Evolutionary conservation across 1,140 invertebrate species (phyloP).

Genomic region (Chrysoperla carnea): DNA sequence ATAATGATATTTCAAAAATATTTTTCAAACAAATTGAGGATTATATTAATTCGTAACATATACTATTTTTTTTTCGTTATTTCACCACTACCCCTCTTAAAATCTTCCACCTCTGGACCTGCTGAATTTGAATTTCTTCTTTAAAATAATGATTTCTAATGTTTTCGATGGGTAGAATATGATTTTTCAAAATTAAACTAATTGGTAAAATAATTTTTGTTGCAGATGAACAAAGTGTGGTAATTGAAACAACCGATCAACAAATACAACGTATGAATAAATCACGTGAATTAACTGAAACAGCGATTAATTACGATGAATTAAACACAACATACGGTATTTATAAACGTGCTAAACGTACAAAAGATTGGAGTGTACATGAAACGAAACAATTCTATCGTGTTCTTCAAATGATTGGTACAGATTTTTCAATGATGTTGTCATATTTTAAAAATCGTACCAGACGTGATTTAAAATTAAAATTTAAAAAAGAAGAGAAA

Average conservation of each 20-base stretch:
- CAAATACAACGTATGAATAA: conserved; percentile 23
- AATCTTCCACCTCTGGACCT: too few species aligned
- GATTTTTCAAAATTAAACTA: too few species aligned
- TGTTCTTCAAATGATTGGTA: conserved; percentile 71
- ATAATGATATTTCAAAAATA: too few species aligned
- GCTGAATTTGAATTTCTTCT: too few species aligned
- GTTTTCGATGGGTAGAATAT: too few species aligned
- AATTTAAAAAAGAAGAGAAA: conserved; percentile 32
- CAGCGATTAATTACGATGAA: conserved; percentile 44
- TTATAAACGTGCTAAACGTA: conserved; percentile 40
- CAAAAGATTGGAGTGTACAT: conserved; percentile 42
- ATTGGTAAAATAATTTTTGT: too few species aligned
- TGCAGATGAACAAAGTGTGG: conserved; percentile 70
- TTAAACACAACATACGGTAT: conserved; percentile 42
- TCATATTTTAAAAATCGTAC: conserved; percentile 61
- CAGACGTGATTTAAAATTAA: conserved; percentile 64
- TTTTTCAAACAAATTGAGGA: too few species aligned
- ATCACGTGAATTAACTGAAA: conserved; percentile 37
- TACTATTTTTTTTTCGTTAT: too few species aligned
- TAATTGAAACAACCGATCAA: conserved; percentile 52
- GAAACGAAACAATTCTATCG: conserved; percentile 77
- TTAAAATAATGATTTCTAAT: too few species aligned
- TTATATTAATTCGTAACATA: too few species aligned
- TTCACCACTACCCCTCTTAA: too few species aligned
- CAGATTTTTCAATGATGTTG: conserved; percentile 78